Conservation (phyloP, 2,113 vertebrate species). For the Pholis gunnellus region DNA sequence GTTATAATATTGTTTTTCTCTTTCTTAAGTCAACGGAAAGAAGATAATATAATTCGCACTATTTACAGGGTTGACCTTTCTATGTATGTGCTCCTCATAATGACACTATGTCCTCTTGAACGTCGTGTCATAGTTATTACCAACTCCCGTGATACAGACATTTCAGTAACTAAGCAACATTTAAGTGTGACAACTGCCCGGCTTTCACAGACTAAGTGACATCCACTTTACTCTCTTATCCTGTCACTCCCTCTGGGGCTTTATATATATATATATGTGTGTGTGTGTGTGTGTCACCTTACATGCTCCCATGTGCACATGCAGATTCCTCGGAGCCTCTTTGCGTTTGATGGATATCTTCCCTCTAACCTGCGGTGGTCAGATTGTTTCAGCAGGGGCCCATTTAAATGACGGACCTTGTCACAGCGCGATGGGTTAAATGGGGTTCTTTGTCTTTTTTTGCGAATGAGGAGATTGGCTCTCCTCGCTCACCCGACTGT, state of each 20-base stretch:
- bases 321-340: slow-evolving; percentile 18
- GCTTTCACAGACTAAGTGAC: slow-evolving; percentile 40
- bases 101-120: slow-evolving; percentile 16
- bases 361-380: slow-evolving; percentile 40
- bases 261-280: neutral
- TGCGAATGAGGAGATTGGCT: slow-evolving; percentile 40
- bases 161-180: slow-evolving; percentile 23
- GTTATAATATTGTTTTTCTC: neutral
- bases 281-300: neutral
- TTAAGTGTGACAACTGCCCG: slow-evolving; percentile 50
- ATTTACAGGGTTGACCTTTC: slow-evolving; percentile 12
- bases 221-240: slow-evolving; percentile 30
- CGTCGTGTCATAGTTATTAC: slow-evolving; percentile 17
- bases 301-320: neutral
- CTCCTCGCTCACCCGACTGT: slow-evolving; percentile 35
- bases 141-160: slow-evolving; percentile 21
- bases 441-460: slow-evolving; percentile 69
- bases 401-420: slow-evolving; percentile 65
- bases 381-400: slow-evolving; percentile 47
- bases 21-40: neutral
- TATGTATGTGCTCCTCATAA: neutral
- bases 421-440: slow-evolving; percentile 69
- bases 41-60: neutral
- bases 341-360: slow-evolving; percentile 66
- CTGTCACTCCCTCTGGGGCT: slow-evolving; percentile 22